These are phyloP conservation scores for Sphenopsis melanotis DNA, from an alignment of 2,797 vertebrate genomes.

Conservation along the genomic window DNA sequence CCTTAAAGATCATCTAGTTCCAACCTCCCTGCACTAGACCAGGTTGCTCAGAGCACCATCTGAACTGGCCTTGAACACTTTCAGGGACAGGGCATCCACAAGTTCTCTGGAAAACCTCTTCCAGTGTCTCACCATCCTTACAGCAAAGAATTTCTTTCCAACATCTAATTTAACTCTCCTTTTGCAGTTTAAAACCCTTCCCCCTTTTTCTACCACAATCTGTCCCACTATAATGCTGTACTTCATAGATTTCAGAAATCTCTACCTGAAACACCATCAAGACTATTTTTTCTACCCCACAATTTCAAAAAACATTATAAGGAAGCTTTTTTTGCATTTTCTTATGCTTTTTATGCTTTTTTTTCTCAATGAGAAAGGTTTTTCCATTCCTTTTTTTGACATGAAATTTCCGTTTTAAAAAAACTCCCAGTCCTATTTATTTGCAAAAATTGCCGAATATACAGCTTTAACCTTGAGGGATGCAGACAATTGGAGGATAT, in stretches of 20 bases:
- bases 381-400: background rate
- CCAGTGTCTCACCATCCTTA: background rate
- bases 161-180: background rate
- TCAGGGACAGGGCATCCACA: background rate
- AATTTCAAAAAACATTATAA: background rate
- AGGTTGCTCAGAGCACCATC: background rate
- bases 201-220: background rate
- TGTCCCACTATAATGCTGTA: background rate
- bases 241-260: background rate
- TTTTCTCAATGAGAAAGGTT: background rate
- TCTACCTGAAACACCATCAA: background rate
- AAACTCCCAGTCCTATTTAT: accelerated
- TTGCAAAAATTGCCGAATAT: background rate
- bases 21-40: accelerated
- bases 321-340: accelerated
- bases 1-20: background rate
- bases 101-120: background rate
- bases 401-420: background rate
- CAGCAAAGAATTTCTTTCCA: background rate
- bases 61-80: no score
- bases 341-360: background rate
- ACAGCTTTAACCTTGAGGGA: background rate
- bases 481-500: background rate
- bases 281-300: background rate
- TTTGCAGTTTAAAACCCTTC: background rate